A percentile compares a stretch with the other conserved stretches of the same genome.
These are phyloP conservation scores for Xyrichtys novacula DNA, from an alignment of 2,797 vertebrate genomes.

Conservation along the genomic window DNA sequence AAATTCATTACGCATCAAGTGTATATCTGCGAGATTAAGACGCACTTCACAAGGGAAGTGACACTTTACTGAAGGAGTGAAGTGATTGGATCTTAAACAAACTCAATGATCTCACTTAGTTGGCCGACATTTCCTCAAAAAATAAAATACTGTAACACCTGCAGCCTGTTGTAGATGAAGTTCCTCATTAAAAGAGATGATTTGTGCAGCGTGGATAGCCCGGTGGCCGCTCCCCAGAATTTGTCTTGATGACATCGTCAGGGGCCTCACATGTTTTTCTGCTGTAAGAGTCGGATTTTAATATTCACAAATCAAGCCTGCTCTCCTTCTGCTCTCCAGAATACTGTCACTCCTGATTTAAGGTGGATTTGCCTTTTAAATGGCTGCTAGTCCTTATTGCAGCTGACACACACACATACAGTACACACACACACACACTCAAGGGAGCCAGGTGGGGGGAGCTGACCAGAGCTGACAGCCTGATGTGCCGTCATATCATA, in stretches of 20 bases:
- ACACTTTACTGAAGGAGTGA: background rate
- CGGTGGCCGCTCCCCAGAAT: constrained; percentile 31
- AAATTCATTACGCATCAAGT: background rate
- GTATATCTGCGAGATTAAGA: background rate
- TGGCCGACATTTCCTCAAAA: background rate
- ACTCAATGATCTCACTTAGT: constrained; percentile 5
- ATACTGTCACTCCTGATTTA: constrained; percentile 56
- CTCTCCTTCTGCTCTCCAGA: constrained; percentile 34
- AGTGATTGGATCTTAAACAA: constrained; percentile 28
- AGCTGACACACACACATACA: constrained; percentile 30
- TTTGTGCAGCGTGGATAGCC: constrained; percentile 26
- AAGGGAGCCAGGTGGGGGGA: constrained; percentile 41
- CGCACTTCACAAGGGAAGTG: constrained; percentile 3
- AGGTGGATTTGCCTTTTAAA: constrained; percentile 68
- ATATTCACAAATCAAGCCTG: constrained; percentile 66
- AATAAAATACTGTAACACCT: constrained; percentile 5
- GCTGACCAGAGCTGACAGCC: constrained; percentile 72
- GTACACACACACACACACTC: constrained; percentile 13
- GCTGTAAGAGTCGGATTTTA: constrained; percentile 51
- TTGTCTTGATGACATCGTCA: constrained; percentile 51
- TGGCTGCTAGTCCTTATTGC: constrained; percentile 41
- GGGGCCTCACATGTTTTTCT: constrained; percentile 35
- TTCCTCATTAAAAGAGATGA: constrained; percentile 52
- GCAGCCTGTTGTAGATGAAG: constrained; percentile 14
- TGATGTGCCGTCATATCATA: constrained; percentile 75